Evolutionary conservation across 2,797 vertebrate genomes (phyloP).

Genomic region (Silurus lanzhouensis): DNA sequence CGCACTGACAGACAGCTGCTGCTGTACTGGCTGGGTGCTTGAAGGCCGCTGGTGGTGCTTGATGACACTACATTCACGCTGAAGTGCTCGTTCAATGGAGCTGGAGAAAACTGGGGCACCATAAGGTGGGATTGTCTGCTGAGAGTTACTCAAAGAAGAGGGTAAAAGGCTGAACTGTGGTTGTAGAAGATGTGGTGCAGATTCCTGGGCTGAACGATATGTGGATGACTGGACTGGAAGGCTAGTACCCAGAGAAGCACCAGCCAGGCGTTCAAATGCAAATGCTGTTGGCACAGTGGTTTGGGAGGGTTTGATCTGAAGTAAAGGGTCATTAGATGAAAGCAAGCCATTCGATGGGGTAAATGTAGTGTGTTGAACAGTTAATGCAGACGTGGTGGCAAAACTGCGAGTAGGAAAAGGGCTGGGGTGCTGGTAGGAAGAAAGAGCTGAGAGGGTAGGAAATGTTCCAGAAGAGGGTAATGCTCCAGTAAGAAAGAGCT

Average conservation of each 20-base stretch:
- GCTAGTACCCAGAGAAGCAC: conserved; percentile 80
- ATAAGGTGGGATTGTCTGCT: conserved; percentile 85
- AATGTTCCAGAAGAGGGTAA: conserved; percentile 93
- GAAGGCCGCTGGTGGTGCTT: conserved; percentile 99
- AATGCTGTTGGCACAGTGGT: conserved; percentile 85
- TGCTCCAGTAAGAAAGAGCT: conserved; percentile 93
- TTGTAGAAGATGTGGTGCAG: conserved; percentile 96
- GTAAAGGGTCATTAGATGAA: conserved; percentile 85
- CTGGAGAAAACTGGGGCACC: conserved; percentile 88
- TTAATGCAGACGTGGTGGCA: conserved; percentile 83
- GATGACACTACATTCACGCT: conserved; percentile 99
- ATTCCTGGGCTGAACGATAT: conserved; percentile 98
- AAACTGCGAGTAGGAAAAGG: conserved; percentile 91
- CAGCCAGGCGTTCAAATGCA: conserved; percentile 89
- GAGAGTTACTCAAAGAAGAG: conserved; percentile 81
- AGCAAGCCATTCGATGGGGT: conserved; percentile 91
- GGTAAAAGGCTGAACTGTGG: conserved; percentile 94
- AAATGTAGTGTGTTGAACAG: conserved; percentile 90
- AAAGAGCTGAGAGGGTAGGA: conserved; percentile 84
- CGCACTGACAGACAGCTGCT: conserved; percentile 84
- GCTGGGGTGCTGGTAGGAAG: conserved; percentile 90
- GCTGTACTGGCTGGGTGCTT: conserved; percentile 85
- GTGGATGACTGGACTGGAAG: conserved; percentile 96
- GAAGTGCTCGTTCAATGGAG: conserved; percentile 96
- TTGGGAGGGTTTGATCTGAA: conserved; percentile 92